Percentiles rank a stretch among this genome's conserved stretches.
Conservation (phyloP, 2,888 invertebrate genomes). For the Oxycera nigricornis region DNA sequence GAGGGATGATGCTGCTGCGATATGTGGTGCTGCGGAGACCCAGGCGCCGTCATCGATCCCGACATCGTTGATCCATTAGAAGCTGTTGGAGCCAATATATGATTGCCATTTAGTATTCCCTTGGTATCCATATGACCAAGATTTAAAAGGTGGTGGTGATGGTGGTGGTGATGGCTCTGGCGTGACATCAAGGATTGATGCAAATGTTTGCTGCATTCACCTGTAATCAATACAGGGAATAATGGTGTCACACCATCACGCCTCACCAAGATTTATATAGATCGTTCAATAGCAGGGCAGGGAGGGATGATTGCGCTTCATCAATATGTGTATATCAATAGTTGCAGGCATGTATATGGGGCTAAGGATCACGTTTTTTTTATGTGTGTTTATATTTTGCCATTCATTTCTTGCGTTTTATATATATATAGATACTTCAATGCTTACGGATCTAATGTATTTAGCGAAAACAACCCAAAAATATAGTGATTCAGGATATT, state of each 20-base stretch:
- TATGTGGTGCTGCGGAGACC: constrained; percentile 47
- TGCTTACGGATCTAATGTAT: constrained; percentile 16
- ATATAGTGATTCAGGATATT: constrained; percentile 9
- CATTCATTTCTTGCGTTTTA: constrained; percentile 57
- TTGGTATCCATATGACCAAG: constrained; percentile 50
- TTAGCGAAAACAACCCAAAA: constrained; percentile 39
- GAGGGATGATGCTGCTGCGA: constrained; percentile 46
- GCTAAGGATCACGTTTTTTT: constrained; percentile 27
- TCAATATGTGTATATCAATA: neutral
- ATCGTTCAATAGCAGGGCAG: constrained; percentile 14
- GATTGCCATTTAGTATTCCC: constrained; percentile 49
- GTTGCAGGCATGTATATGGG: constrained; percentile 23
- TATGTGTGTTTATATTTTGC: constrained; percentile 51
- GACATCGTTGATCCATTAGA: constrained; percentile 4
- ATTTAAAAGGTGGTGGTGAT: constrained; percentile 49
- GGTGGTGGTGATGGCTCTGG: constrained; percentile 49
- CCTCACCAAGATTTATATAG: constrained; percentile 43
- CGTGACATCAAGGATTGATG: constrained; percentile 49
- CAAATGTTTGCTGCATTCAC: constrained; percentile 48
- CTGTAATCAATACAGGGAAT: constrained; percentile 50
- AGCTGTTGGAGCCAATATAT: constrained; percentile 41
- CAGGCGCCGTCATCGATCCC: constrained; percentile 44
- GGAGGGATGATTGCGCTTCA: constrained; percentile 5
- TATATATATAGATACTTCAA: neutral
- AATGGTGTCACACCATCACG: constrained; percentile 50